Evolutionary conservation across 2,797 vertebrate species (phyloP).

Genomic region (Notolepis coatsorum): DNA sequence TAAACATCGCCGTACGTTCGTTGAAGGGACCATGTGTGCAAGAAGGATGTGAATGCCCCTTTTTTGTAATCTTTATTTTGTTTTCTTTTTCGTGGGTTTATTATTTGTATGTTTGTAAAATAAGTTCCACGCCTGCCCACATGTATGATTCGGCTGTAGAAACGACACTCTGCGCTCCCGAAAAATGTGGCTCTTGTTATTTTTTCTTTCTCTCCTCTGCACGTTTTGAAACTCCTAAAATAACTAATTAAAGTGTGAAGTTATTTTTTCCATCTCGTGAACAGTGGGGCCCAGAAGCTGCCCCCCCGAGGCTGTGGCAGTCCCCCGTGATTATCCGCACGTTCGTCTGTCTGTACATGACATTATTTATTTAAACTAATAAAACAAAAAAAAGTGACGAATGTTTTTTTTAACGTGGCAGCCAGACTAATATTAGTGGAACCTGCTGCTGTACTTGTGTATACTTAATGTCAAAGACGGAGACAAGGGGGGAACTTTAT

Average conservation of each 20-base stretch:
- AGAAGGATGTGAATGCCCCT: too few relatives aligned
- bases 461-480: constrained; percentile 38
- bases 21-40: too few relatives aligned
- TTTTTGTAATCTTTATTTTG: too few relatives aligned
- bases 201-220: background rate
- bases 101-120: too few relatives aligned
- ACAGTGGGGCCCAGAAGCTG: constrained; percentile 24
- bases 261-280: constrained; percentile 57
- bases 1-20: too few relatives aligned
- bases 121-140: constrained; percentile 12
- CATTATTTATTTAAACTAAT: constrained; percentile 71
- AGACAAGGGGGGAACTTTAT: constrained; percentile 45
- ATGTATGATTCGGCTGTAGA: constrained; percentile 29
- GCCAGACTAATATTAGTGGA: constrained; percentile 54
- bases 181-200: background rate
- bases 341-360: constrained; percentile 59
- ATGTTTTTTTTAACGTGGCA: constrained; percentile 52
- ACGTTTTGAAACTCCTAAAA: constrained; percentile 49
- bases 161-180: constrained; percentile 5
- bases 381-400: constrained; percentile 63
- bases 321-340: constrained; percentile 65
- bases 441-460: constrained; percentile 41
- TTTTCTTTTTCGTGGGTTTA: too few relatives aligned
- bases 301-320: constrained; percentile 55
- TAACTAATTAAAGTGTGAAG: constrained; percentile 30